Evolutionary conservation across 1,140 invertebrate genomes (phyloP).

Genomic region (Yoshiicerus persimilis): DNA sequence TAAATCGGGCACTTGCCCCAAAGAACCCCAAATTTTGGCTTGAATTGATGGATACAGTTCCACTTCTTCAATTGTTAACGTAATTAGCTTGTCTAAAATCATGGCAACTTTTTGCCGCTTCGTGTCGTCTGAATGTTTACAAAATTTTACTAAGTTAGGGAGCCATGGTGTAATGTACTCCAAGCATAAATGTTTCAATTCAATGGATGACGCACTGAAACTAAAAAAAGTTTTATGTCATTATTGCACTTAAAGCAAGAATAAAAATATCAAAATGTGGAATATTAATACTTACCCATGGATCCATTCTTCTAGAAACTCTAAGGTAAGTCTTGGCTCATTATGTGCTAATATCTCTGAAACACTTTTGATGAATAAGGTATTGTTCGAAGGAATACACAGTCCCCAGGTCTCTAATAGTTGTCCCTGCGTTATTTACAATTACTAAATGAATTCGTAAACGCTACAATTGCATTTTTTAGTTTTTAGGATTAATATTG

Average conservation of each 20-base stretch:
- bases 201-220: slow-evolving; percentile 88
- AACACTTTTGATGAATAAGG: slow-evolving; percentile 95
- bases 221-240: not conserved
- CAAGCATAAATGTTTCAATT: slow-evolving; percentile 94
- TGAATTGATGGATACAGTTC: slow-evolving; percentile 99
- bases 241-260: not conserved
- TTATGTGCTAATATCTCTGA: slow-evolving; percentile 93
- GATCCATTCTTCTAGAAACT: slow-evolving; percentile 97
- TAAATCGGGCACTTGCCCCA: slow-evolving; percentile 90
- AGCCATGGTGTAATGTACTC: slow-evolving; percentile 99
- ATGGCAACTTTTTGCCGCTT: slow-evolving; percentile 90
- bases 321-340: slow-evolving; percentile 92
- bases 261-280: not conserved
- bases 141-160: slow-evolving; percentile 81
- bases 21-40: slow-evolving; percentile 98
- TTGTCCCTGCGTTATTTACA: slow-evolving; percentile 65
- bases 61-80: slow-evolving; percentile 93
- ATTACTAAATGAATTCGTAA: too few species aligned
- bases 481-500: too few species aligned
- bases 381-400: slow-evolving; percentile 97
- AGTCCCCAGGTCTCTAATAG: slow-evolving; percentile 91
- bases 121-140: slow-evolving; percentile 89
- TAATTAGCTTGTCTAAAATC: slow-evolving; percentile 93
- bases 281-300: slow-evolving; percentile 64
- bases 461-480: too few species aligned